A percentile compares a stretch with the other conserved stretches of the same genome.
Conservation (phyloP, 2,888 invertebrate species). For the Venusia cambrica region DNA sequence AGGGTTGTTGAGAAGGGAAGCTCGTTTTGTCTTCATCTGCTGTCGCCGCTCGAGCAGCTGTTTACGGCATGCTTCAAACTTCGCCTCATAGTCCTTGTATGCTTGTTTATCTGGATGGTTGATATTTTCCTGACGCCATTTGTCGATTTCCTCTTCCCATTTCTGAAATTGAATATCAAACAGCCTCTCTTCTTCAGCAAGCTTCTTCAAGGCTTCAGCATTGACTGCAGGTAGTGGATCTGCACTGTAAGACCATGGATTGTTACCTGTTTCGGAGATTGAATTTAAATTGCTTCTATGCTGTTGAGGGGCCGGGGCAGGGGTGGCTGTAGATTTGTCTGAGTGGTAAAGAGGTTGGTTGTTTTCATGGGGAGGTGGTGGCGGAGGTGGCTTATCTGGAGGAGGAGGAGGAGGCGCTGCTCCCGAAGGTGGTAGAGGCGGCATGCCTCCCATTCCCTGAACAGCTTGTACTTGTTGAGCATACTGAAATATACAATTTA, state of each 20-base stretch:
- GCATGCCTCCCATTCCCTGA: slow-evolving; percentile 48
- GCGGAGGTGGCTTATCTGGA: slow-evolving; percentile 51
- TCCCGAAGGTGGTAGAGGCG: slow-evolving; percentile 49
- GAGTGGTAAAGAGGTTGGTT: slow-evolving; percentile 40
- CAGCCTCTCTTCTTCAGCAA: slow-evolving; percentile 87
- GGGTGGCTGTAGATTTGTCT: slow-evolving; percentile 20
- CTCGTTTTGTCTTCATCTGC: slow-evolving; percentile 87
- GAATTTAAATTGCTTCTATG: slow-evolving; percentile 30
- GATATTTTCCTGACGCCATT: slow-evolving; percentile 94
- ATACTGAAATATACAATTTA: slow-evolving; percentile 45
- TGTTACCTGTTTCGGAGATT: slow-evolving; percentile 48
- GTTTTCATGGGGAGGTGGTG: slow-evolving; percentile 67
- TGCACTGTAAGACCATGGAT: slow-evolving; percentile 45
- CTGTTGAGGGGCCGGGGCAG: slow-evolving; percentile 40
- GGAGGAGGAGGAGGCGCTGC: slow-evolving; percentile 49
- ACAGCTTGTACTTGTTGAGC: slow-evolving; percentile 64
- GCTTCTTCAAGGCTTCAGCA: slow-evolving; percentile 61
- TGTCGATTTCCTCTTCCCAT: slow-evolving; percentile 95
- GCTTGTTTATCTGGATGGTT: slow-evolving; percentile 95
- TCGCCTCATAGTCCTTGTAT: slow-evolving; percentile 91
- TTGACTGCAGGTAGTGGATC: slow-evolving; percentile 43
- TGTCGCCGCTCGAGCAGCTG: slow-evolving; percentile 90
- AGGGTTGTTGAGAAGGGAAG: slow-evolving; percentile 42
- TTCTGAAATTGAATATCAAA: slow-evolving; percentile 94
- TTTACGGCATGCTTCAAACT: slow-evolving; percentile 91